Evolutionary conservation across 2,113 vertebrate genomes (phyloP).

Genomic region (Neoarius graeffei): DNA sequence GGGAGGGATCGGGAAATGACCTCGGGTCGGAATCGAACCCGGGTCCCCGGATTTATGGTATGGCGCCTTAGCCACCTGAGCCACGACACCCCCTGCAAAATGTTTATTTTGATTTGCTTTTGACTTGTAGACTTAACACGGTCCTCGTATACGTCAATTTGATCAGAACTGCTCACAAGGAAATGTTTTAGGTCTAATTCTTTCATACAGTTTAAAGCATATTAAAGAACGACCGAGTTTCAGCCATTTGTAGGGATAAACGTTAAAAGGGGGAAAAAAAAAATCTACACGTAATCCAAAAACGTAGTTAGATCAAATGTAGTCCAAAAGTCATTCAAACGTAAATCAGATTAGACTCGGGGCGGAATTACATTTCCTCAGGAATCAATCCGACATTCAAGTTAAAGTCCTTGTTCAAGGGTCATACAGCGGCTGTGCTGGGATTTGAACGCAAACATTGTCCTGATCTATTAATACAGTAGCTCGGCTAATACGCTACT

Average conservation of each 20-base stretch:
- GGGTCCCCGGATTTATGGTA: too few relatives aligned
- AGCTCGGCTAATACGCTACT: background rate
- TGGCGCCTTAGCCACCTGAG: too few relatives aligned
- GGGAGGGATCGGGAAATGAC: too few relatives aligned
- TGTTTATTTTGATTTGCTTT: background rate
- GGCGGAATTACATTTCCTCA: slow-evolving; percentile 15
- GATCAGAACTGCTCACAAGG: too few relatives aligned
- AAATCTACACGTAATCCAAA: background rate
- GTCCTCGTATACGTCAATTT: background rate
- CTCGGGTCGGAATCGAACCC: too few relatives aligned
- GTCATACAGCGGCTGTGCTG: background rate
- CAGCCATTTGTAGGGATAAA: background rate
- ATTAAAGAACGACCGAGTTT: background rate
- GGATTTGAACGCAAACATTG: background rate
- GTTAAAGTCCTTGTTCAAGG: background rate
- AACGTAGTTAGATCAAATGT: background rate
- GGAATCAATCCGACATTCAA: background rate
- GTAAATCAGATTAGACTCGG: slow-evolving; percentile 11
- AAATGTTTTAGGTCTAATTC: background rate
- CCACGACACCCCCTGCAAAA: too few relatives aligned
- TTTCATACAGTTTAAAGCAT: background rate
- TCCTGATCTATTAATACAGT: background rate
- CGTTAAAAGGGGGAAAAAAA: background rate
- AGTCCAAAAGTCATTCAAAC: background rate
- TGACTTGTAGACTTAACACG: background rate